Base-by-base conservation (phyloP, 2,113 vertebrate genomes). In the Neogale vison region DNA sequence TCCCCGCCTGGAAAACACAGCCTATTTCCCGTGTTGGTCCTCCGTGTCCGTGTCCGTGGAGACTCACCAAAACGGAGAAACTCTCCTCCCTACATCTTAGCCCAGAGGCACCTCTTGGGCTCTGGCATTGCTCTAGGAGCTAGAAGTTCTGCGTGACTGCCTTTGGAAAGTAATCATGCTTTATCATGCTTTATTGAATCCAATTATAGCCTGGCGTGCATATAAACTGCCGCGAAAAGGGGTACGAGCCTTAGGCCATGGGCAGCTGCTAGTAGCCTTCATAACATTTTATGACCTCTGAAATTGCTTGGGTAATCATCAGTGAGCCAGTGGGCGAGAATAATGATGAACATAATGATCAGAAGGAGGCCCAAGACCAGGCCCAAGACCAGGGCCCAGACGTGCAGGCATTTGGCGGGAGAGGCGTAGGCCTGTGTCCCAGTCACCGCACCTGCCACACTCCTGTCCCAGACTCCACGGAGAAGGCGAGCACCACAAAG, bases 1-100 rank as follows among this genome's bases (percentile, higher is more conserved):
- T 1, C 50, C 8, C 10, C 14, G 7, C 59, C 10, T 47, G 42
- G 21, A n/a, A 15, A 5, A 0, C 11, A 9, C 20, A 52, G 7
- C 61, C 26, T 39, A 59, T 50, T 42, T 45, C 24, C 21, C 6
- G 47, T 69, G 18, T n/a, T 20, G 55, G 34, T 26, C 31, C 74
- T 39, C 6, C 1, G 1, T 57, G 17, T 7, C 21, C 10, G 0
- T 7, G 29, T 39, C 6, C 1, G 0, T 7, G 29, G 36, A 42
- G 36, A n/a, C 36, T 57, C 11, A 9, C 69, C 4, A 4, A 17
- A 61, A 36, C 1, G 1, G 4, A 84, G 45, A 34, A 17, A n/a
- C 29, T 26, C 6, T 50, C 5, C 24, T 76, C n/a, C 45, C 57
- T 1, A 21, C n/a, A 52, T 31, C 23, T 13, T 63, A 69, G 34